A percentile compares a stretch with the other conserved stretches of the same genome.
These are phyloP conservation scores for Aproaerema taeniolella DNA, from an alignment of 2,888 invertebrate species.

Conservation along the genomic window DNA sequence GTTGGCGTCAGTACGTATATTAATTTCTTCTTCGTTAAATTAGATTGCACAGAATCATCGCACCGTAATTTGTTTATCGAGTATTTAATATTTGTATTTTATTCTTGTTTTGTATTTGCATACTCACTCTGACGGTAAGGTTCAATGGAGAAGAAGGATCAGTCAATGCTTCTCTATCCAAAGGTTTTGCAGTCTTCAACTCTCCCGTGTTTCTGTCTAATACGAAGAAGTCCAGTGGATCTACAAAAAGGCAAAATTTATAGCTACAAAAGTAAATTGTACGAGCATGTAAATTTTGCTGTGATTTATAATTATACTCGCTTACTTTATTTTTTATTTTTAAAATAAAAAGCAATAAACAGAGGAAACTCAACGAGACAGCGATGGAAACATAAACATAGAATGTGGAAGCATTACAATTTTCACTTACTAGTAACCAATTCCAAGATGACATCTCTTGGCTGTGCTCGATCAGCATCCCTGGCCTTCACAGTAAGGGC, in stretches of 20 bases:
- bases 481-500: conserved; percentile 88
- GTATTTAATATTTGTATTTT: no score
- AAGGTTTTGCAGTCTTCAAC: conserved; percentile 87
- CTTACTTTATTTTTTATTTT: no score
- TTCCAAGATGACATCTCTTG: conserved; percentile 86
- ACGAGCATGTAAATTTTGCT: no score
- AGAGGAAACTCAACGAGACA: no score
- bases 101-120: no score
- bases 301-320: no score
- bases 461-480: conserved; percentile 91
- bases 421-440: conserved; percentile 84
- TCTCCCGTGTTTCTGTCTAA: conserved; percentile 88
- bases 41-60: no score
- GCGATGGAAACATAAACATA: no score
- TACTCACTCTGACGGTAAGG: conserved; percentile 83
- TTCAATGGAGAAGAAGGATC: conserved; percentile 88
- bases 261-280: neutral
- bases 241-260: conserved; percentile 57
- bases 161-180: conserved; percentile 90
- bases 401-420: neutral
- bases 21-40: no score
- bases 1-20: no score
- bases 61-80: no score
- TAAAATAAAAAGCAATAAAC: no score
- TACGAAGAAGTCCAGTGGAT: conserved; percentile 92